Evolutionary conservation across 2,888 invertebrate species (phyloP).

Genomic region (Platycheirus rosarum): DNA sequence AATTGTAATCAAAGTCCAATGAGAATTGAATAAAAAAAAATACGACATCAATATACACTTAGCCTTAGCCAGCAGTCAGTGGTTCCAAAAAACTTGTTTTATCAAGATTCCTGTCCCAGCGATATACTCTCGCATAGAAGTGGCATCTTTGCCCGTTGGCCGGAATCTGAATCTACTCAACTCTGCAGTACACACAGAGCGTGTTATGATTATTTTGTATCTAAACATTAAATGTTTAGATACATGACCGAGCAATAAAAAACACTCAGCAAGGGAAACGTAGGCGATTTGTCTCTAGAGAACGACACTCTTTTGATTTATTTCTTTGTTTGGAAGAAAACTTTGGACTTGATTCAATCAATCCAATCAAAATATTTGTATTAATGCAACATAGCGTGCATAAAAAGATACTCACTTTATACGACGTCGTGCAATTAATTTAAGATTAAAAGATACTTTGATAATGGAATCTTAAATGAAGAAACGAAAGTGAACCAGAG

Average conservation of each 20-base stretch:
- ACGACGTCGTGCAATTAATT: constrained; percentile 15
- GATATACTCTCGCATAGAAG: constrained; percentile 4
- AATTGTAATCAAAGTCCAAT: neutral
- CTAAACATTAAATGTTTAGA: constrained; percentile 70
- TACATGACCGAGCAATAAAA: constrained; percentile 27
- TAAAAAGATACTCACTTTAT: constrained; percentile 10
- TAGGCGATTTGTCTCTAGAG: neutral
- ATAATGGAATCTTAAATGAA: constrained; percentile 32
- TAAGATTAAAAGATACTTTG: constrained; percentile 12
- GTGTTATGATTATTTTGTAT: constrained; percentile 46
- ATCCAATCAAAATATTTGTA: constrained; percentile 64
- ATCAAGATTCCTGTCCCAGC: neutral
- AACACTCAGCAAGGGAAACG: neutral
- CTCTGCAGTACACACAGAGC: constrained; percentile 13
- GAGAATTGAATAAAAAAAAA: neutral
- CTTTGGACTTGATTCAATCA: constrained; percentile 66
- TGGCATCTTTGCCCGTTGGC: neutral
- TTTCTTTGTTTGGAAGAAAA: constrained; percentile 41
- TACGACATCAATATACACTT: constrained; percentile 26
- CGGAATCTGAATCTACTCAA: too few species aligned
- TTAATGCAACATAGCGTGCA: constrained; percentile 30
- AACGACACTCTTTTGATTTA: constrained; percentile 37
- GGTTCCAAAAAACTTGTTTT: too few species aligned
- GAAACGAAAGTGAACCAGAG: constrained; percentile 1
- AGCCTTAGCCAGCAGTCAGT: neutral